phyloP scores from a whole-genome alignment of 2,113 vertebrate species.

The Malaclemys terrapin region DNA sequence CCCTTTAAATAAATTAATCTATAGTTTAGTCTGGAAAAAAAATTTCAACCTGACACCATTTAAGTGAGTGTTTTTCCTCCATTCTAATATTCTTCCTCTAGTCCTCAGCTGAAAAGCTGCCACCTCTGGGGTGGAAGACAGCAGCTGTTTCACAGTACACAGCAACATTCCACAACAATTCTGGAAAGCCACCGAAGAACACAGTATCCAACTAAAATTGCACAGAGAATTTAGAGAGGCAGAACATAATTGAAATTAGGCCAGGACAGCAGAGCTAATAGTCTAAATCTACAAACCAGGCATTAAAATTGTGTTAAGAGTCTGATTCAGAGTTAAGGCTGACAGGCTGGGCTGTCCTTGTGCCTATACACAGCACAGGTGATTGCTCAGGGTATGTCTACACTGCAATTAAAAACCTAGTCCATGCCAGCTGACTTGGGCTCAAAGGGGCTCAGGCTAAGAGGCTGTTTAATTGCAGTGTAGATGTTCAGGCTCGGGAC shows the following conservation, averaged over 20 bases:
- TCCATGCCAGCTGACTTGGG: no score
- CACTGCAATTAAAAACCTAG: no score
- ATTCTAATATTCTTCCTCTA: not conserved
- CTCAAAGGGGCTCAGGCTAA: no score
- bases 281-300: not conserved
- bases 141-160: not conserved
- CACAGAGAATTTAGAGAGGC: not conserved
- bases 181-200: not conserved
- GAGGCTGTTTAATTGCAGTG: no score
- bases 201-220: not conserved
- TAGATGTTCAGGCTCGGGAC: no score
- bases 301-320: not conserved
- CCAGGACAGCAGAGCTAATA: not conserved
- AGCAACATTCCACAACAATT: accelerated
- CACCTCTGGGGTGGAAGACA: not conserved
- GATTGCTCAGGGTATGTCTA: not conserved
- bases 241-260: not conserved
- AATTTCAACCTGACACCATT: not conserved
- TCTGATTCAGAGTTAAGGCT: not conserved
- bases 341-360: not conserved
- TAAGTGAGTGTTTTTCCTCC: not conserved
- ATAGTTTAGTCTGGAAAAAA: constrained; percentile 5
- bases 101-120: not conserved
- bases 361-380: not conserved
- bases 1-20: not conserved